Evolutionary conservation across 2,888 invertebrate genomes (phyloP).

Genomic region (Tuta absoluta): DNA sequence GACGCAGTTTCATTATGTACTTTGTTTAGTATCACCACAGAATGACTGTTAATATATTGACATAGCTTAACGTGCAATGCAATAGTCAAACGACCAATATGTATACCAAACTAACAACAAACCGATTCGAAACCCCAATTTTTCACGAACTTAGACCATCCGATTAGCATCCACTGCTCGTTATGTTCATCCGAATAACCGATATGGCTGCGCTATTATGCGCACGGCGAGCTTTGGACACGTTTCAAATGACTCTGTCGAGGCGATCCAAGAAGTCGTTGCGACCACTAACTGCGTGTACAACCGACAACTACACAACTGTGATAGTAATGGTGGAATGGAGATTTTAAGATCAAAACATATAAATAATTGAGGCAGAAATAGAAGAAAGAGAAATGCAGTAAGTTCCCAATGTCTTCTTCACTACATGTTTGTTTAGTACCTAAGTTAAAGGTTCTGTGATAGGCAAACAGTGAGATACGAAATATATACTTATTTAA

Average conservation of each 20-base stretch:
- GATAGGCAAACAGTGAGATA: too few relatives aligned
- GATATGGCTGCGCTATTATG: conserved; percentile 44
- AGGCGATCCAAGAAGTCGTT: conserved; percentile 45
- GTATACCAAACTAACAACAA: not conserved
- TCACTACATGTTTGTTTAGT: too few relatives aligned
- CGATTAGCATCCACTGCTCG: conserved; percentile 43
- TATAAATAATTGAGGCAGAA: too few relatives aligned
- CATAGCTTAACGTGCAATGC: too few relatives aligned
- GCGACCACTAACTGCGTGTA: conserved; percentile 49
- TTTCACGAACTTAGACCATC: not conserved
- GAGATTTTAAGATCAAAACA: not conserved
- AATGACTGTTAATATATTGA: too few relatives aligned
- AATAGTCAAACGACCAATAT: not conserved
- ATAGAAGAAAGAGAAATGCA: too few relatives aligned
- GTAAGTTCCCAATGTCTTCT: too few relatives aligned
- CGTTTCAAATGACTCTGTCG: conserved; percentile 51
- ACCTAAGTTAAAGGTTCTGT: too few relatives aligned
- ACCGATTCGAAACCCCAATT: not conserved
- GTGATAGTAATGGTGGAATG: conserved; percentile 23
- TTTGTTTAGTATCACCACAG: too few relatives aligned
- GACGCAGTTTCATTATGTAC: too few relatives aligned
- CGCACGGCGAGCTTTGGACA: conserved; percentile 46
- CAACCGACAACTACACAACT: conserved; percentile 30
- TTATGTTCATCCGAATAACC: conserved; percentile 43
- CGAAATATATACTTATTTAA: too few relatives aligned